These are phyloP conservation scores for Troides aeacus DNA, from an alignment of 2,888 invertebrate genomes.

Conservation along the genomic window DNA sequence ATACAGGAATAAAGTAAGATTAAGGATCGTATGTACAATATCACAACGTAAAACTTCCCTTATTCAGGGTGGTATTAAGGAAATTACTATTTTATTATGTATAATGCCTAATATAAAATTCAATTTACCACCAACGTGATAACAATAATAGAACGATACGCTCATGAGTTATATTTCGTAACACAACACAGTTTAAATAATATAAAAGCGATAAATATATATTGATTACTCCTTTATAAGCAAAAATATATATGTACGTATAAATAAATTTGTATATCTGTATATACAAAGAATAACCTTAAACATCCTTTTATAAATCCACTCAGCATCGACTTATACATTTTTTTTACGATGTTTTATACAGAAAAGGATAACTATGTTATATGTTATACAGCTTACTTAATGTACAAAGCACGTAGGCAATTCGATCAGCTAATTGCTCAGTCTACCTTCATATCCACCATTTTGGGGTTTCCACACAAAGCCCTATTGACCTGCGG, in stretches of 20 bases:
- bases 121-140: not conserved
- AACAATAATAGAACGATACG: not conserved
- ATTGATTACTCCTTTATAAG: no score
- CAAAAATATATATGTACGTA: no score
- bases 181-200: no score
- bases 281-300: no score
- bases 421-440: constrained; percentile 67
- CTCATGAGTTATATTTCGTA: no score
- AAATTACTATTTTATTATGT: constrained; percentile 4
- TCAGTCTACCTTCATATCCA: constrained; percentile 58
- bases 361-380: no score
- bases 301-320: no score
- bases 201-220: no score
- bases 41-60: not conserved
- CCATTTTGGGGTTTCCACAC: constrained; percentile 57
- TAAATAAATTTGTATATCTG: no score
- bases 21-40: constrained; percentile 3
- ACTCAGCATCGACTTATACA: no score
- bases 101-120: constrained; percentile 5
- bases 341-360: no score
- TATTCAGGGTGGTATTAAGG: not conserved
- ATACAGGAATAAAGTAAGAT: constrained; percentile 6
- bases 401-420: constrained; percentile 17
- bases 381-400: not conserved
- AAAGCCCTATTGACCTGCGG: constrained; percentile 33